Evolutionary conservation across 1,140 invertebrate genomes (phyloP).

Genomic region (Oryctes rhinoceros): DNA sequence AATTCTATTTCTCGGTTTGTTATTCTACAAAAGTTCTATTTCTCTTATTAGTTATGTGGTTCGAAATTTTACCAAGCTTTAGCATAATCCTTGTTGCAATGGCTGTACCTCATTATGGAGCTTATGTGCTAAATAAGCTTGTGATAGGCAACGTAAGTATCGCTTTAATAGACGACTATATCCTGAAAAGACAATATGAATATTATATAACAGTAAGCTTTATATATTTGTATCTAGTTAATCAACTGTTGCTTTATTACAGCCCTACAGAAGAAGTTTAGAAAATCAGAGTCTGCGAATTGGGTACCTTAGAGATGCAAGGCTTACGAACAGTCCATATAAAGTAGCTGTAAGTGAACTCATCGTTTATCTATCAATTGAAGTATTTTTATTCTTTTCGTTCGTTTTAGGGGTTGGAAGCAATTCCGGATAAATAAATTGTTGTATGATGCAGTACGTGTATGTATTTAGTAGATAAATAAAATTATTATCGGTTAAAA

Average conservation of each 20-base stretch:
- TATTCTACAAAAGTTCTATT: neutral
- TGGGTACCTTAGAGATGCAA: slow-evolving; percentile 49
- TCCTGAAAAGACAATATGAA: neutral
- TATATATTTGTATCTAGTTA: neutral
- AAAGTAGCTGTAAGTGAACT: slow-evolving; percentile 40
- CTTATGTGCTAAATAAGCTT: slow-evolving; percentile 67
- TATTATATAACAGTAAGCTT: neutral
- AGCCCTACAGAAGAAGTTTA: slow-evolving; percentile 51
- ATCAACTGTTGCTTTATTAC: neutral
- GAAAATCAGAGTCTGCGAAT: slow-evolving; percentile 26
- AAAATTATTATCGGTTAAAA: neutral
- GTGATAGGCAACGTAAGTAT: slow-evolving; percentile 62
- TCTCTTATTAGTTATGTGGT: slow-evolving; percentile 65
- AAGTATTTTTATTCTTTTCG: neutral
- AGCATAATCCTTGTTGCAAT: slow-evolving; percentile 65
- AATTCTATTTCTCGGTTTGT: too few species aligned
- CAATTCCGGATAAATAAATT: slow-evolving; percentile 19
- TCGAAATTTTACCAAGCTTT: slow-evolving; percentile 68
- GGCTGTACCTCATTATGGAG: slow-evolving; percentile 65
- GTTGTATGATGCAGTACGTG: neutral
- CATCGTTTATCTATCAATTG: neutral
- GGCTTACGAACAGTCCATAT: slow-evolving; percentile 47
- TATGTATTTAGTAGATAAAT: neutral
- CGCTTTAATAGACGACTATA: neutral
- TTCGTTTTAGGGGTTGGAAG: slow-evolving; percentile 29